Percentiles rank a stretch among this genome's conserved stretches.
Conservation (phyloP, 2,113 vertebrate genomes). For the Sinocyclocheilus maitianheensis region DNA sequence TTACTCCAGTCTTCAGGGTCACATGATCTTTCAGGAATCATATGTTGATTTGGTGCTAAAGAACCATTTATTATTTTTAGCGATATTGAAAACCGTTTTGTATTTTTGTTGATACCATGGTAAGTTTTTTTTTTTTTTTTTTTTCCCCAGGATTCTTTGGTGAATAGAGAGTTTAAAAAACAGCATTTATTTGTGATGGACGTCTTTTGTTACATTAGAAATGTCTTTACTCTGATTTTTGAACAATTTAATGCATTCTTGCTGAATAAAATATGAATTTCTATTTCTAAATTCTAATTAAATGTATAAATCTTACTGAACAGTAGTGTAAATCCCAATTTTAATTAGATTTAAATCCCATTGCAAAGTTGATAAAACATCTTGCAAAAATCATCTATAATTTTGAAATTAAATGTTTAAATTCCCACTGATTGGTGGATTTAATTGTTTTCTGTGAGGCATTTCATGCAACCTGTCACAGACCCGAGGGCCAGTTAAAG, state of each 20-base stretch:
- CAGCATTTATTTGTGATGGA: neutral
- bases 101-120: neutral
- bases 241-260: neutral
- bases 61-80: no score
- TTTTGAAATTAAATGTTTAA: neutral
- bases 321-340: neutral
- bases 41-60: no score
- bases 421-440: neutral
- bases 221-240: neutral
- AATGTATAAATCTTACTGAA: neutral
- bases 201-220: neutral
- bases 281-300: no score
- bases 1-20: no score
- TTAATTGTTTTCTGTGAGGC: conserved; percentile 2
- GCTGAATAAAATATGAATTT: neutral
- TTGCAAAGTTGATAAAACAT: neutral
- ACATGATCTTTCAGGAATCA: no score
- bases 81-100: no score
- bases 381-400: neutral
- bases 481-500: neutral
- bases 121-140: neutral
- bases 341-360: neutral
- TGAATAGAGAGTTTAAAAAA: neutral
- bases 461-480: neutral
- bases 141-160: neutral